Evolutionary conservation across 1,140 invertebrate species (phyloP).

Genomic region (Limonius californicus): DNA sequence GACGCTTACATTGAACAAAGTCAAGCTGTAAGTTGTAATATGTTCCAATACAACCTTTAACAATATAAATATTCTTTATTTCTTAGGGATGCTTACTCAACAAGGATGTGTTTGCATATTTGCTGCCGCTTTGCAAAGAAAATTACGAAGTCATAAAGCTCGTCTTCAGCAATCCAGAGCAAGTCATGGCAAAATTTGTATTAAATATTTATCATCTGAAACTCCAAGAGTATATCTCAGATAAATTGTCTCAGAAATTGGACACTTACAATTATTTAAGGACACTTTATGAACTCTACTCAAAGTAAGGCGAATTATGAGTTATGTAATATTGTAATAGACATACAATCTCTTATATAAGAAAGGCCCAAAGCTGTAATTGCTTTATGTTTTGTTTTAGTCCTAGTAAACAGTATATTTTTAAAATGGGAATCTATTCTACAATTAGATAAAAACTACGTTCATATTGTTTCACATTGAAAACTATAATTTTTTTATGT

Average conservation of each 20-base stretch:
- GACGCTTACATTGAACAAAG: conserved; percentile 97
- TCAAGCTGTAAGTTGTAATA: conserved; percentile 67
- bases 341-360: too few relatives aligned
- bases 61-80: conserved; percentile 6
- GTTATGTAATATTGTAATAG: conserved; percentile 19
- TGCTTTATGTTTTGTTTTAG: too few relatives aligned
- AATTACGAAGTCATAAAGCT: conserved; percentile 85
- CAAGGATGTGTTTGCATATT: conserved; percentile 87
- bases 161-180: conserved; percentile 94
- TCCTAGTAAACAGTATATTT: too few relatives aligned
- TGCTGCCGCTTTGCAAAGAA: conserved; percentile 85
- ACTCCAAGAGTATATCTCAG: conserved; percentile 81
- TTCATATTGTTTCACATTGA: too few relatives aligned
- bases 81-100: conserved; percentile 65
- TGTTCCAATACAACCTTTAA: conserved; percentile 19
- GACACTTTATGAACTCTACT: conserved; percentile 86
- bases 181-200: conserved; percentile 98
- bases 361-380: too few relatives aligned
- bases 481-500: too few relatives aligned
- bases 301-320: conserved; percentile 57
- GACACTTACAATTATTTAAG: conserved; percentile 86
- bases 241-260: conserved; percentile 70
- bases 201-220: conserved; percentile 94
- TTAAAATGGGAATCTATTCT: conserved; percentile 17
- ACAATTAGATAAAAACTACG: too few relatives aligned